A percentile compares a stretch with the other conserved stretches of the same genome.
Evolutionary conservation across 2,113 vertebrate species (phyloP).

Genomic region (Onychorhynchus coronatus): DNA sequence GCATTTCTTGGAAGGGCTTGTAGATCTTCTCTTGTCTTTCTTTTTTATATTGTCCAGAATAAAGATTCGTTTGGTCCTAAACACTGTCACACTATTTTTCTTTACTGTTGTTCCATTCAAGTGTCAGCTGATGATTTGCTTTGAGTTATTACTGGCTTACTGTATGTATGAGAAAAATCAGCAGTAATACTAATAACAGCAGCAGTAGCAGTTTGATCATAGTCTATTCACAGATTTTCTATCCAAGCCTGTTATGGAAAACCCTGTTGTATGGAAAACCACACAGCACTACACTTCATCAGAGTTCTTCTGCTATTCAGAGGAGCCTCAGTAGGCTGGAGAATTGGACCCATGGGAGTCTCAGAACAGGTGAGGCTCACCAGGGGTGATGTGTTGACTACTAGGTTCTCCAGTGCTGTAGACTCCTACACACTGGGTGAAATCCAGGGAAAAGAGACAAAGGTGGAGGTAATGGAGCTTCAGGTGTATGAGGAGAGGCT

Average conservation of each 20-base stretch:
- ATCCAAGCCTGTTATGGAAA: not conserved
- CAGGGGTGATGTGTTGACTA: too few species aligned
- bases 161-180: not conserved
- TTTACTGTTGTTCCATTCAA: not conserved
- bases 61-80: not conserved
- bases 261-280: not conserved
- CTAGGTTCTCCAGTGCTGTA: too few species aligned
- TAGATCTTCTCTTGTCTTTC: not conserved
- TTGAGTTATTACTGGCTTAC: not conserved
- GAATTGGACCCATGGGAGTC: not conserved
- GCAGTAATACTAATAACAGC: not conserved
- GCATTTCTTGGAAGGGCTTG: not conserved
- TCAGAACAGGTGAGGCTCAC: not conserved
- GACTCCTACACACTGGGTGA: not conserved
- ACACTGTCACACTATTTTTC: not conserved
- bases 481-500: not conserved
- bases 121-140: not conserved
- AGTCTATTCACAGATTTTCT: not conserved
- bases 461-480: not conserved
- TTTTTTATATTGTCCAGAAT: not conserved
- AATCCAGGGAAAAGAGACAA: not conserved
- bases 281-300: not conserved
- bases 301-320: not conserved
- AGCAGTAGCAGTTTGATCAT: not conserved
- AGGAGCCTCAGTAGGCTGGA: not conserved